Evolutionary conservation across 2,888 invertebrate species (phyloP).

Genomic region (Drosophila melanosoma): DNA sequence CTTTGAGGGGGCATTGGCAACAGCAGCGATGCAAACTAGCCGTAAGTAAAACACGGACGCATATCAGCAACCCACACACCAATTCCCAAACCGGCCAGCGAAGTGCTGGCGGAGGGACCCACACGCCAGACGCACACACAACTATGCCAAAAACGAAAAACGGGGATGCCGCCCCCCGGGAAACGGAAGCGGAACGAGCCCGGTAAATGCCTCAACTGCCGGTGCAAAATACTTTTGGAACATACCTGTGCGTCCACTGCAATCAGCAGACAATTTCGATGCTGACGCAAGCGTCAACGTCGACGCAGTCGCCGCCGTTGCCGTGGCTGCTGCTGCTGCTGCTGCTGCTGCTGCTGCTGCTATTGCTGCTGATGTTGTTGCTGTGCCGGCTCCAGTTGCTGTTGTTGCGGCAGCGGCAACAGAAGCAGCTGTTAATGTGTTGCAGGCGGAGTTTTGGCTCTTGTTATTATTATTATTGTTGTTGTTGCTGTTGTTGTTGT

Average conservation of each 20-base stretch:
- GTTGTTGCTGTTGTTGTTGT: conserved; percentile 34
- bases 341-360: conserved; percentile 44
- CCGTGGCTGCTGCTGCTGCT: conserved; percentile 41
- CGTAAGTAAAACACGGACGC: conserved; percentile 51
- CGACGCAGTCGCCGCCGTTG: conserved; percentile 46
- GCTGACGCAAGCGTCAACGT: conserved; percentile 62
- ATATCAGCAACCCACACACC: conserved; percentile 11
- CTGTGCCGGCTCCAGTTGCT: conserved; percentile 48
- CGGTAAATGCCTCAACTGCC: conserved; percentile 78
- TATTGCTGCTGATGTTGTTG: conserved; percentile 43
- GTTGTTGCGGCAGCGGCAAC: conserved; percentile 50
- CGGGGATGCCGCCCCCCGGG: conserved; percentile 69
- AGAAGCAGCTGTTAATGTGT: conserved; percentile 72
- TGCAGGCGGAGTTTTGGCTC: conserved; percentile 73
- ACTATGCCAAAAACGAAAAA: conserved; percentile 80
- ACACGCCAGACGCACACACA: conserved; percentile 69
- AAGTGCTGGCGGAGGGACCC: conserved; percentile 39
- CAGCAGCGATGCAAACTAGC: conserved; percentile 54
- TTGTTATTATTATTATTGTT: conserved; percentile 47
- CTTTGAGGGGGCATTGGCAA: conserved; percentile 28
- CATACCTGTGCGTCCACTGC: conserved; percentile 88
- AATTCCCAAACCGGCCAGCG: not conserved
- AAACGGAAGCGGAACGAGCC: conserved; percentile 60
- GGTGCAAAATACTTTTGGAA: conserved; percentile 81
- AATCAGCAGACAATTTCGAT: conserved; percentile 86